Evolutionary conservation across 2,888 invertebrate genomes (phyloP).

Genomic region (Drosophila leonis): DNA sequence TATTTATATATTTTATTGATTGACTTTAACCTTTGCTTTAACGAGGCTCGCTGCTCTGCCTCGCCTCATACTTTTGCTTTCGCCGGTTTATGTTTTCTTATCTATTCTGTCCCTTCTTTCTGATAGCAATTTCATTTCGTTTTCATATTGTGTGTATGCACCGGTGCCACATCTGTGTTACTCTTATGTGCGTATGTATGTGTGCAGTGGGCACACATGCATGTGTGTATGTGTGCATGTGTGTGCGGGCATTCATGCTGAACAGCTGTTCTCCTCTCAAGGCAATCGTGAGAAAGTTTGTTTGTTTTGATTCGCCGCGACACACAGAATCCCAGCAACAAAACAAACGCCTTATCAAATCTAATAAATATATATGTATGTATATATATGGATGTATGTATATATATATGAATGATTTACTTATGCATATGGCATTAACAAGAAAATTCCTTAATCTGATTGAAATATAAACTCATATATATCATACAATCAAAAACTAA

Average conservation of each 20-base stretch:
- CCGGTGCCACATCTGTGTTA: constrained; percentile 23
- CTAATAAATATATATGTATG: background rate
- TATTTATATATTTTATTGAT: constrained; percentile 37
- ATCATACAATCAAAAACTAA: background rate
- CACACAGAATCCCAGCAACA: constrained; percentile 21
- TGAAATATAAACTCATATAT: background rate
- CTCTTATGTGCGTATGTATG: background rate
- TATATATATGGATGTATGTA: background rate
- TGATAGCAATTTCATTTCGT: constrained; percentile 32
- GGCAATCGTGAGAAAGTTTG: constrained; percentile 60
- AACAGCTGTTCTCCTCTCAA: constrained; percentile 67
- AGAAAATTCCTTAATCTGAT: background rate
- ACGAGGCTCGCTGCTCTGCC: constrained; percentile 17
- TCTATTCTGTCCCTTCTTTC: constrained; percentile 21
- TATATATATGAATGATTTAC: background rate
- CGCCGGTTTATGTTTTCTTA: constrained; percentile 54
- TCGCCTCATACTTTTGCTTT: constrained; percentile 7
- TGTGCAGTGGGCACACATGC: background rate
- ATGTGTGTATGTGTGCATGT: background rate
- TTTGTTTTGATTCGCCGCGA: constrained; percentile 47
- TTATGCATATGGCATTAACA: background rate
- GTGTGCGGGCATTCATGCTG: constrained; percentile 46
- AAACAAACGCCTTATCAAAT: constrained; percentile 19
- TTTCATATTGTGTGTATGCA: constrained; percentile 15
- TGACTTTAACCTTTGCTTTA: constrained; percentile 49